Evolutionary conservation across 2,113 vertebrate genomes (phyloP).

Genomic region (Sylvia atricapilla): DNA sequence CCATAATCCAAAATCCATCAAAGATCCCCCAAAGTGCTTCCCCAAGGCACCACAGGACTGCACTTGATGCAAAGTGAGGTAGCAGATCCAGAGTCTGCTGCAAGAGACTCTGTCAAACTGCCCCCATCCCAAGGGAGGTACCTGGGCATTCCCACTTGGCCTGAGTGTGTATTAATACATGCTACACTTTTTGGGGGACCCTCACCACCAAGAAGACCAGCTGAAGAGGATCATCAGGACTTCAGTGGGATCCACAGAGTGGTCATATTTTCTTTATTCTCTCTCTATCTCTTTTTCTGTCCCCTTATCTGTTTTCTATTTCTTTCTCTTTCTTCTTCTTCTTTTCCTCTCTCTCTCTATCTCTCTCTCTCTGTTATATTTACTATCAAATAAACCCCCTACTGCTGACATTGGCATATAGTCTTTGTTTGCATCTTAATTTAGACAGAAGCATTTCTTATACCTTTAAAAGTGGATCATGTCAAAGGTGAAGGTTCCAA

Average conservation of each 20-base stretch:
- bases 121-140: no score
- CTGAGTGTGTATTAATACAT: fast-evolving
- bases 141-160: neutral
- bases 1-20: no score
- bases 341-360: neutral
- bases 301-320: neutral
- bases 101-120: no score
- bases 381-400: neutral
- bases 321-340: neutral
- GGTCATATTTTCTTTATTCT: neutral
- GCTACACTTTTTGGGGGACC: neutral
- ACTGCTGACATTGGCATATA: neutral
- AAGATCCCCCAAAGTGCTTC: no score
- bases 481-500: neutral
- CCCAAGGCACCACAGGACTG: no score
- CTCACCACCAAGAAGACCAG: no score
- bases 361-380: neutral
- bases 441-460: neutral
- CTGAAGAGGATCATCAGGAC: neutral
- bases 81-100: no score
- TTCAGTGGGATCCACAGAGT: fast-evolving
- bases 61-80: no score
- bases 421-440: neutral
- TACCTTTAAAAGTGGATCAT: neutral
- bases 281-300: neutral